These are phyloP conservation scores for Planococcus citri DNA, from an alignment of 1,140 invertebrate genomes.

Conservation along the genomic window DNA sequence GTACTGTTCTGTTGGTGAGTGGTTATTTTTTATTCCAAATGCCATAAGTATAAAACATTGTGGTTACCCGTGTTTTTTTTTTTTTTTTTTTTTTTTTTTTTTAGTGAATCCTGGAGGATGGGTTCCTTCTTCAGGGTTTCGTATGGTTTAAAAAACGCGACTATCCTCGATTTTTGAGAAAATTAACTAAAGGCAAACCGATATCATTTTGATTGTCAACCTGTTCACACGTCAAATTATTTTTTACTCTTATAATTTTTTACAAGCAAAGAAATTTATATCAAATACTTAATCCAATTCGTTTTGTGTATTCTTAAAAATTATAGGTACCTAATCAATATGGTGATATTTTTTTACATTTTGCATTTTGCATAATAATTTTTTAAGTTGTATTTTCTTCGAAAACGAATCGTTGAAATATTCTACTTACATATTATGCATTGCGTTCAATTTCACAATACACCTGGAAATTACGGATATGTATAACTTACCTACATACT, in stretches of 20 bases:
- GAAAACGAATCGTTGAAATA: neutral
- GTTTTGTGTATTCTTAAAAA: neutral
- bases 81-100: slow-evolving; percentile 35
- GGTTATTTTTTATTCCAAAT: neutral
- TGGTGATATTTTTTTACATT: neutral
- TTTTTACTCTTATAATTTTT: too few relatives aligned
- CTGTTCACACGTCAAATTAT: too few relatives aligned
- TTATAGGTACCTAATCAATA: neutral
- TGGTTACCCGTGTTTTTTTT: neutral
- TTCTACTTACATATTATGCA: too few relatives aligned
- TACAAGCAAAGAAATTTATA: neutral
- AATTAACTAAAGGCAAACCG: slow-evolving; percentile 83
- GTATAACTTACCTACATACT: too few relatives aligned
- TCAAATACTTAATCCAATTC: neutral
- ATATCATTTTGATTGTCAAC: slow-evolving; percentile 53
- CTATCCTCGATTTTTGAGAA: slow-evolving; percentile 97
- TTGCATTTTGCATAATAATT: neutral
- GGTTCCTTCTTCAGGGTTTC: slow-evolving; percentile 89
- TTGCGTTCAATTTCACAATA: neutral
- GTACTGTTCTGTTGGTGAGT: slow-evolving; percentile 94
- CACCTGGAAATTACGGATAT: neutral
- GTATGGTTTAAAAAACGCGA: slow-evolving; percentile 96
- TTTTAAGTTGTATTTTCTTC: neutral
- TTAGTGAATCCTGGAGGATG: slow-evolving; percentile 93
- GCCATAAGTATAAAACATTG: neutral